Base-by-base conservation (phyloP, 2,888 invertebrate genomes). In the Kuschelorhynchus macadamiae region DNA sequence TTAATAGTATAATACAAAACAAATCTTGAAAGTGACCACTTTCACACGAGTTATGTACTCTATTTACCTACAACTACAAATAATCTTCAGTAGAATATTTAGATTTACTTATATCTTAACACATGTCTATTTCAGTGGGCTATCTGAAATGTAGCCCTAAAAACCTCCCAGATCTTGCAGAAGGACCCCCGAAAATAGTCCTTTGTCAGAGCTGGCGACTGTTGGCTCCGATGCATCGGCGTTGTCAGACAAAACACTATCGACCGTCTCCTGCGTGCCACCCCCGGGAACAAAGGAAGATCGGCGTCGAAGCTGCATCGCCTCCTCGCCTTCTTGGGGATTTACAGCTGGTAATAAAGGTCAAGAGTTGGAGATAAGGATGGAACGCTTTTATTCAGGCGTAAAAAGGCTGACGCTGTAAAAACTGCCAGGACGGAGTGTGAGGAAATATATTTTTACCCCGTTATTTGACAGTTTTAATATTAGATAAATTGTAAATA, bases 191-290 rank as follows among this genome's bases (percentile, higher is more conserved):
- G 41, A 21, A 25, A 42, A 46, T 20, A 20, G 1, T 3, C 20
- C 9, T 12, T 4, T 5, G 20, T 46, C 17, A 14, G 25, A 21
- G 12, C 41, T 14, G 20, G 41, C 21, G 49, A 47, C 39, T 16
- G 42, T 30, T 20, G 25, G 60, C 25, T 39, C 17, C 39, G 66
- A 59, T 68, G 68, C 68, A 68, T 63, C 68, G 63, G 68, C 68
- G 63, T 64, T 53, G 59, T 46, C 63, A 69, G 69, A 69, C 69
- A 69, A 69, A 69, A 69, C 64, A 69, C 53, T 69, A 69, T 69
- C 69, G 69, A 69, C 69, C 69, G 60, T 50, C 57, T 64, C 63
- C 46, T 63, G 68, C 63, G 52, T 53, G 53, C 33, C 62, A 46
- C 59, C 59, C 65, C 65, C 50, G 25, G 17, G 70, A 70, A 70